Evolutionary conservation across 2,113 vertebrate species (phyloP).

Genomic region (Spermophilus dauricus): DNA sequence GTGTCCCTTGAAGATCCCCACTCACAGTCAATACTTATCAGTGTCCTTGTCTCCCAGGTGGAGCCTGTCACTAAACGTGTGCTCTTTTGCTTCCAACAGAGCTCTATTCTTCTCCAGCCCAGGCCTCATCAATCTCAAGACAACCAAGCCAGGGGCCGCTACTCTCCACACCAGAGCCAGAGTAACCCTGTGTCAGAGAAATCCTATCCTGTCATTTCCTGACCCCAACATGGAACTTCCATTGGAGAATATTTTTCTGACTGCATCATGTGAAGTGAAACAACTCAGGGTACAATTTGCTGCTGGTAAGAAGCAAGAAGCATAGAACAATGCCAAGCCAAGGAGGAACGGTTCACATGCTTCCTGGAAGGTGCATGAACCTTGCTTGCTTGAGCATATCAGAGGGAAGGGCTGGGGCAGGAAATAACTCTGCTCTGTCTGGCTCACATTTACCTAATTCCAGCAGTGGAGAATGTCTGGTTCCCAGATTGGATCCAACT

Average conservation of each 20-base stretch:
- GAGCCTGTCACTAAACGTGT: not conserved
- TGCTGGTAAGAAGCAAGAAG: not conserved
- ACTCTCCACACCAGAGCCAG: not conserved
- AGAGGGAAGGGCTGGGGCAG: not conserved
- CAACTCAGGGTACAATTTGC: not conserved
- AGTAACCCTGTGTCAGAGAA: not conserved
- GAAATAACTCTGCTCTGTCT: not conserved
- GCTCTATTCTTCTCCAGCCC: not conserved
- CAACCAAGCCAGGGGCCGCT: not conserved
- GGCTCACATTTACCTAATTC: not conserved
- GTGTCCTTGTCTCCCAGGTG: not conserved
- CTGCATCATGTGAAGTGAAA: not conserved
- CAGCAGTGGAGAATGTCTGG: not conserved
- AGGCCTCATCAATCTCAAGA: not conserved
- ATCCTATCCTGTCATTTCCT: not conserved
- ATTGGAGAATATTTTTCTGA: not conserved
- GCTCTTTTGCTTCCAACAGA: not conserved
- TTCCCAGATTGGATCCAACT: not conserved
- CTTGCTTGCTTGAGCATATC: not conserved
- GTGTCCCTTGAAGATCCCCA: not conserved
- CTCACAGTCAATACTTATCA: not conserved
- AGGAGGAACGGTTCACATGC: not conserved
- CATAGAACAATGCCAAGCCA: not conserved
- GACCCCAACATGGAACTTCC: not conserved
- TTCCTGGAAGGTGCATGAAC: not conserved